Evolutionary conservation across 2,113 vertebrate genomes (phyloP).

Genomic region (Sapajus apella): DNA sequence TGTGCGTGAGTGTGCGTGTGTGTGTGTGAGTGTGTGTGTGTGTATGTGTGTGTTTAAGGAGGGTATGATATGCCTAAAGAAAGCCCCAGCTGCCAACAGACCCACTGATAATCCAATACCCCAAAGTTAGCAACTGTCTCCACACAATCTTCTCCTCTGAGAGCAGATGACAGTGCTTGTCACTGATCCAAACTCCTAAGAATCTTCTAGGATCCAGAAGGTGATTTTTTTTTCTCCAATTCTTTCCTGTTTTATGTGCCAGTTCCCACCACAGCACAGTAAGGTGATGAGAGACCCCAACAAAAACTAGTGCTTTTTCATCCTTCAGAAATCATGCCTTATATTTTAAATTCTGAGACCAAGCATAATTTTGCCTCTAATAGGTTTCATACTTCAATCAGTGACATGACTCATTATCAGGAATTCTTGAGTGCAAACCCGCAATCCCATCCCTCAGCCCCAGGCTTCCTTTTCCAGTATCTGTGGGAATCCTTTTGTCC

Average conservation of each 20-base stretch:
- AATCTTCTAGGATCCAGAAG: not conserved
- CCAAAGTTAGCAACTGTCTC: not conserved
- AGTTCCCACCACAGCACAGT: fast-evolving
- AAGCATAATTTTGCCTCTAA: slow-evolving; percentile 28
- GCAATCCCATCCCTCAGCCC: fast-evolving
- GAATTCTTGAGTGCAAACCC: not conserved
- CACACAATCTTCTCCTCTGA: not conserved
- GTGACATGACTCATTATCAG: not conserved
- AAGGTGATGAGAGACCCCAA: fast-evolving
- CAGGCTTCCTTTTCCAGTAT: not conserved
- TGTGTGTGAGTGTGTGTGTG: too few relatives aligned
- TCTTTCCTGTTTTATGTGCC: not conserved
- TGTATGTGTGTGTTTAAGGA: not conserved
- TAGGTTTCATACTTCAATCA: slow-evolving; percentile 59
- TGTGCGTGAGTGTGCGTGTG: too few relatives aligned
- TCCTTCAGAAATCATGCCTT: not conserved
- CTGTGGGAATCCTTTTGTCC: not conserved
- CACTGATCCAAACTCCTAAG: not conserved
- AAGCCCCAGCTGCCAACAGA: not conserved
- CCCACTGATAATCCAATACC: not conserved
- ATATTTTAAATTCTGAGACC: not conserved
- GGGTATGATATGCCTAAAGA: not conserved
- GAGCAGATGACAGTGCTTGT: not conserved
- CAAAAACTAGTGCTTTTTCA: not conserved
- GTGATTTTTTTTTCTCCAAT: fast-evolving